phyloP scores from a whole-genome alignment of 2,113 vertebrate genomes.

The Rhea americana region DNA sequence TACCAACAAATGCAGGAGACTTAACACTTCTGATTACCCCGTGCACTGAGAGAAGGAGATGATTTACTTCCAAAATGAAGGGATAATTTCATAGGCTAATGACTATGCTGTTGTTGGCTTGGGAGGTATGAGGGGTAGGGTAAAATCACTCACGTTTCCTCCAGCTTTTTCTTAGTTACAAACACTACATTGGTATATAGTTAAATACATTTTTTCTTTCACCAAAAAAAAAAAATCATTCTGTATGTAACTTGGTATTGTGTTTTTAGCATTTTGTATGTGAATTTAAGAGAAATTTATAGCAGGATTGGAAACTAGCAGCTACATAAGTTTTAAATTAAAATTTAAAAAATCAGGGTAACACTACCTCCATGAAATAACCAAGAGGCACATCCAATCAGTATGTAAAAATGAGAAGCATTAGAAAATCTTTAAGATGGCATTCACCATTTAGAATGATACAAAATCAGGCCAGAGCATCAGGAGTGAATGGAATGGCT shows the following conservation, averaged over 20 bases:
- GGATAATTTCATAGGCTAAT: neutral
- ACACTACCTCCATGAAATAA: constrained; percentile 57
- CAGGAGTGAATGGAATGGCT: constrained; percentile 39
- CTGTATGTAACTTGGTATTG: neutral
- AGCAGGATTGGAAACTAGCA: constrained; percentile 33
- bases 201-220: neutral
- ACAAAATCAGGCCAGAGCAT: constrained; percentile 5
- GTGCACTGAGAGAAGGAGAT: neutral
- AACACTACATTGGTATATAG: neutral
- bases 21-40: neutral
- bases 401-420: constrained; percentile 45
- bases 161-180: neutral
- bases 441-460: constrained; percentile 52
- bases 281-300: constrained; percentile 48
- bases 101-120: neutral
- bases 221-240: neutral
- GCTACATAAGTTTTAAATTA: constrained; percentile 45
- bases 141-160: neutral
- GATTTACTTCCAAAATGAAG: neutral
- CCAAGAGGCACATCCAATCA: constrained; percentile 39
- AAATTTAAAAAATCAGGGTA: constrained; percentile 41
- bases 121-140: neutral
- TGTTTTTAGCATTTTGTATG: constrained; percentile 33
- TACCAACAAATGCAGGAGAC: neutral
- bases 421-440: neutral